Base-by-base conservation (phyloP, 2,888 invertebrate genomes). In the Drosophila hawaiiensis region DNA sequence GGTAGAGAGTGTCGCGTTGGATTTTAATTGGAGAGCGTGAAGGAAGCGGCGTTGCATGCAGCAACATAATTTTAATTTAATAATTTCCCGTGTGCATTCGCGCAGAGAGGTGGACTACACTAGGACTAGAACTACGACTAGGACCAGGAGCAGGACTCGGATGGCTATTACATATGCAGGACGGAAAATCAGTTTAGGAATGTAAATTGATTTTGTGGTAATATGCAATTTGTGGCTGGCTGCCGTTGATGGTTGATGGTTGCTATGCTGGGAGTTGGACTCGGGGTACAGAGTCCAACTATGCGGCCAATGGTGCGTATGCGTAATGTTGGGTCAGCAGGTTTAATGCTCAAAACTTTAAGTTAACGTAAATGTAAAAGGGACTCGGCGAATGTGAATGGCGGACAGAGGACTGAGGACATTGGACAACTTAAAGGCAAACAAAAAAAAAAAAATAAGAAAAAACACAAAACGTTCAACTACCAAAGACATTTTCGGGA, bases 171-270 rank as follows among this genome's bases (percentile, higher is more conserved):
- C 78, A 84, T 78, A 80, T 74, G 79, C 81, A 74, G 82, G 72
- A 79, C 71, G 75, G 83, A 69, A 84, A 85, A 89, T 85, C 85
- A 85, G 85, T 86, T 89, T 89, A 89, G 85, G 86, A 85, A 85
- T 85, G 89, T 89, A 86, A 85, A 85, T 85, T 85, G 89, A 89
- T 85, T 85, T 82, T 89, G 85, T 76, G 85, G 89, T 88, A 86
- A 85, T 86, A 82, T 89, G 84, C 84, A 89, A 86, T 86, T 86
- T 89, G 76, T 74, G 74, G 73, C 58, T 59, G 47, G 50, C n/a
- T 53, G 63, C 14, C 63, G 31, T 28, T 31, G 63, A 60, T 14
- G n/a, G 60, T n/a, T 52, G 52, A 25, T 19, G n/a, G 35, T n/a
- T 55, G 35, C 54, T n/a, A 47, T 9, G 25, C 16, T 47, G 47